Base-by-base conservation (phyloP, 2,888 invertebrate genomes). In the Cataglyphis albicans region DNA sequence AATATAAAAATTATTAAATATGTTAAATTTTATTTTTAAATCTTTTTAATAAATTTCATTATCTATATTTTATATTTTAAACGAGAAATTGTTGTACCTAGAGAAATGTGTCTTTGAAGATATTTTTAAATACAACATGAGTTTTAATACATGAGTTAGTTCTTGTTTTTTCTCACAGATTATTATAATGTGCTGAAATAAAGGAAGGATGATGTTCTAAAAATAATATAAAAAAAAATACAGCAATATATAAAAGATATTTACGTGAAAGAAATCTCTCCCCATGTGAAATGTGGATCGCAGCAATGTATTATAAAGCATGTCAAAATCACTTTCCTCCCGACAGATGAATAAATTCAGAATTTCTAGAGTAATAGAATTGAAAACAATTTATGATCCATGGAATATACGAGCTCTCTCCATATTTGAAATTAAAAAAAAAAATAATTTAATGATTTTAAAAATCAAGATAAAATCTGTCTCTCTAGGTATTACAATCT, bases 261-360 rank as follows among this genome's bases (percentile, higher is more conserved):
- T 52, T 52, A 52, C 6, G n/a, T n/a, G 52, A 7, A n/a, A 52
- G n/a, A 52, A 52, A n/a, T 52, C 7, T 15, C 35, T 35, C 35
- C 0, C 35, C 35, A 35, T 35, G 6, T 35, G 5, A 35, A 35
- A 48, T 48, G n/a, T 18, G 5, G n/a, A 52, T 7, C 7, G n/a
- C 7, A 7, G 7, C n/a, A 52, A 52, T n/a, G 52, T 18, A 18
- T 48, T 52, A 52, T 52, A 52, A 52, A 52, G n/a, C 52, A 52
- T n/a, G 52, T 52, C 52, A 52, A 52, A n/a, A 52, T 52, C 7
- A 52, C 7, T 7, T 52, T n/a, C 1, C 52, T 52, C 52, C 2
- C 52, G 52, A 52, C 52, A 52, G n/a, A 52, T n/a, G 7, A n/a
- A 52, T 52, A 52, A 52, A n/a, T 52, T 52, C 52, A 52, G 52